A percentile compares a stretch with the other conserved stretches of the same genome.
These are phyloP conservation scores for Otocyon megalotis DNA, from an alignment of 2,113 vertebrate species.

Conservation along the genomic window DNA sequence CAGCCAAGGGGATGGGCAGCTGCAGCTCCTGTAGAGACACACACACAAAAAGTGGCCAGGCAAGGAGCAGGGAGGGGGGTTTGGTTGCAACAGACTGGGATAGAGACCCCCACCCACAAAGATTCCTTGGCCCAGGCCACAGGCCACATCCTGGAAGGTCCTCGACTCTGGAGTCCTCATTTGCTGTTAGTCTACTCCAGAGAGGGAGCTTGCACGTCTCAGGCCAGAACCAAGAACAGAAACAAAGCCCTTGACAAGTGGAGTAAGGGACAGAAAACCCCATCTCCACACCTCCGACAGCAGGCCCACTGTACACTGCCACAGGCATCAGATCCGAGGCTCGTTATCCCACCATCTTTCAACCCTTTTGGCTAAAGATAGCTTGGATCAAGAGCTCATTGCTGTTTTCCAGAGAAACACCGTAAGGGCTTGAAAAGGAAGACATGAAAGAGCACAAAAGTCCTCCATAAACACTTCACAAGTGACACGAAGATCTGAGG, in stretches of 20 bases:
- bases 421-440: background rate
- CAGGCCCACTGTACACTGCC: background rate
- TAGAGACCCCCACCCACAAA: accelerated
- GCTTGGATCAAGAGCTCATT: background rate
- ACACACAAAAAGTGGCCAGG: accelerated
- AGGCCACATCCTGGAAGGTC: background rate
- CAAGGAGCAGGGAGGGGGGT: background rate
- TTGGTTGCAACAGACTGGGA: background rate
- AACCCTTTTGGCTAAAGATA: background rate
- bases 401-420: background rate
- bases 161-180: background rate
- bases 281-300: background rate
- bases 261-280: background rate
- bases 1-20: background rate
- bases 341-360: background rate
- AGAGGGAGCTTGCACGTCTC: background rate
- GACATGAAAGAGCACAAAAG: background rate
- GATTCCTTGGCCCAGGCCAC: background rate
- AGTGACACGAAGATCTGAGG: accelerated
- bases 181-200: background rate
- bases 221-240: background rate
- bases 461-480: accelerated
- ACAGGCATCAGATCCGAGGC: accelerated
- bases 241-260: accelerated
- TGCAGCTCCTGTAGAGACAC: background rate